Evolutionary conservation across 2,797 vertebrate species (phyloP), one percentile per base, ranked within the genome.

Genomic region (Epinephelus coioides): DNA sequence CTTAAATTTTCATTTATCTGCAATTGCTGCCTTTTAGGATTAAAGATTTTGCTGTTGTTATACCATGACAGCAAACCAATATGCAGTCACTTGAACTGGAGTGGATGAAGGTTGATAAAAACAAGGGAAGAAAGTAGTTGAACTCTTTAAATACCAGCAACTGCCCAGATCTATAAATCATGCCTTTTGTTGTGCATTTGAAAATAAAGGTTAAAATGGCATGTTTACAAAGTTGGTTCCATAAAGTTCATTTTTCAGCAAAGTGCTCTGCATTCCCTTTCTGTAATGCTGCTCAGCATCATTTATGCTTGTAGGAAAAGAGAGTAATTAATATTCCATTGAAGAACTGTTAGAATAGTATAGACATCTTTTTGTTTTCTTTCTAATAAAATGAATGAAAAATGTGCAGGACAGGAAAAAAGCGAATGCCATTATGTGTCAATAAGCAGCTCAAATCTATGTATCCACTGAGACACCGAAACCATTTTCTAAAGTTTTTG

Each of bases 201-300:
- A 70, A 57, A 53, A 70, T 12, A 34, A 21, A 59, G 11, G 50
- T 67, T 10, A 60, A 15, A 19, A 19, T 5, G 18, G 19, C 14
- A 8, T 76, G 55, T 53, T 67, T 63, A 57, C 59, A 11, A 69
- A 34, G 27, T 19, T 5, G n/a, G 38, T 17, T 21, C 11, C 21
- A 47, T 53, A 4, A 64, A 69, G 79, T 76, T 27, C 53, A 69
- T 73, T 49, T 80, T 77, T 76, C 73, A 73, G 25, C 68, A 14
- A 40, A 62, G 12, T 25, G 7, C 15, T 54, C 21, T 0, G 21
- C 19, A 15, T 34, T 0, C 47, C 7, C 11, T 49, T 57, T 17
- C 55, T 0, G 2, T 44, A 3, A 2, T 12, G 40, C 25, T 18
- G 14, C 38, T 19, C 27, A 13, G 43, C 1, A 67, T 27, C 25